phyloP scores from a whole-genome alignment of 53 echinoderm and acorn worm species.

The Paelopatides confundens region DNA sequence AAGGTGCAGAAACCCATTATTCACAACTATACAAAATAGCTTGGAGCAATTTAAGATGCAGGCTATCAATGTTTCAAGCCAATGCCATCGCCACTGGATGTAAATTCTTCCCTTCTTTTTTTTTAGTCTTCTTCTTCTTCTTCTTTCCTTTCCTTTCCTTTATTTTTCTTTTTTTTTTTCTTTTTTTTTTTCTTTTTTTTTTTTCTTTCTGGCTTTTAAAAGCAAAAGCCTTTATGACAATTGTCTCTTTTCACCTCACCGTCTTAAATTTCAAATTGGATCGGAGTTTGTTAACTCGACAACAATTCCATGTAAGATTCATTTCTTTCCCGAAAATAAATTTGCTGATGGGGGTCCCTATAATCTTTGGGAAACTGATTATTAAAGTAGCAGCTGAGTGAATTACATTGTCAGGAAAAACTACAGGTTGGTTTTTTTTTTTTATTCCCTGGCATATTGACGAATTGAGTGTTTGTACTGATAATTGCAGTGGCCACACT shows the following conservation, averaged over 20 bases:
- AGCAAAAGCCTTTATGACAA: neutral
- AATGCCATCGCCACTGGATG: neutral
- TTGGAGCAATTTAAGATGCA: neutral
- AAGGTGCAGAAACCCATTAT: neutral
- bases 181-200: neutral
- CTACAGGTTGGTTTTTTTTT: too few species aligned
- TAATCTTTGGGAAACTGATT: neutral
- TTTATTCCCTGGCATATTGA: too few species aligned
- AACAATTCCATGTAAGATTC: neutral
- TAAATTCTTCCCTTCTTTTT: neutral
- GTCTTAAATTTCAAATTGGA: slow-evolving; percentile 4
- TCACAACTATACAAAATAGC: neutral
- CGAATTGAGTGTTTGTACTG: too few species aligned
- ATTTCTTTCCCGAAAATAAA: neutral
- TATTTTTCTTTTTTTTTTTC: neutral
- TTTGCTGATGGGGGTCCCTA: neutral
- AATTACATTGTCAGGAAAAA: neutral
- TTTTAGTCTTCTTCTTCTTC: neutral
- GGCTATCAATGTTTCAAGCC: neutral
- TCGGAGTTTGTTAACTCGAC: neutral
- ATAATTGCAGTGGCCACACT: too few species aligned
- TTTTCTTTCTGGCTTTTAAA: neutral
- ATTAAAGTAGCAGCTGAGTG: neutral
- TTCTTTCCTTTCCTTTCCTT: neutral
- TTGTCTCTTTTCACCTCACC: neutral